Percentiles rank a stretch among this genome's conserved stretches.
phyloP scores from a whole-genome alignment of 2,113 vertebrate genomes.

The Aphyosemion australe region DNA sequence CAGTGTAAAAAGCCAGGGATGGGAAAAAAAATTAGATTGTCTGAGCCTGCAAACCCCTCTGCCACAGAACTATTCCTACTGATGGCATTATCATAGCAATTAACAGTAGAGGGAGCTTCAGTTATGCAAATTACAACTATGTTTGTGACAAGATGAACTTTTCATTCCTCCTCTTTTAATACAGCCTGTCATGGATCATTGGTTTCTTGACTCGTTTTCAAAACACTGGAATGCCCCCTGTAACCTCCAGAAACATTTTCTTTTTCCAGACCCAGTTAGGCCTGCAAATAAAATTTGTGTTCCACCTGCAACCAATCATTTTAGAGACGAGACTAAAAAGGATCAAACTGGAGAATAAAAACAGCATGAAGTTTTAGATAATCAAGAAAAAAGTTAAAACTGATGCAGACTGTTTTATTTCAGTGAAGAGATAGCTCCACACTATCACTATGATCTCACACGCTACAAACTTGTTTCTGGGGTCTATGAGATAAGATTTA shows the following conservation, averaged over 20 bases:
- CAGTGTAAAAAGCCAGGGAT: constrained; percentile 35
- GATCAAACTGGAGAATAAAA: too few species aligned
- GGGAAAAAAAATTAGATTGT: constrained; percentile 41
- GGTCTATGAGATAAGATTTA: constrained; percentile 40
- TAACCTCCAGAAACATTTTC: constrained; percentile 44
- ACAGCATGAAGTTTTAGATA: too few species aligned
- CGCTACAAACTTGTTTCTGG: constrained; percentile 24
- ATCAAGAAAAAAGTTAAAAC: too few species aligned
- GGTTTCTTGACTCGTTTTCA: constrained; percentile 58
- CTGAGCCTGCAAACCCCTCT: constrained; percentile 35
- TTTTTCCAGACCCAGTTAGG: constrained; percentile 15
- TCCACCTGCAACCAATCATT: constrained; percentile 11
- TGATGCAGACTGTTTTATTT: too few species aligned
- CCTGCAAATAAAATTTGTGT: constrained; percentile 32
- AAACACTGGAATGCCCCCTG: constrained; percentile 33
- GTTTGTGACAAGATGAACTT: constrained; percentile 61
- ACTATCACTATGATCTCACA: not conserved
- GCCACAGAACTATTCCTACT: constrained; percentile 35
- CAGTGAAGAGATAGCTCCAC: too few species aligned
- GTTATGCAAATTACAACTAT: constrained; percentile 64
- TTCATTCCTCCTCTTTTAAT: constrained; percentile 55
- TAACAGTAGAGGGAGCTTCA: constrained; percentile 67
- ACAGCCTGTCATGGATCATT: constrained; percentile 59
- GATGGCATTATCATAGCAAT: constrained; percentile 57
- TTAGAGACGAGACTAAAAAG: not conserved